Evolutionary conservation across 2,888 invertebrate genomes (phyloP).

Genomic region (Polydrusus cervinus): DNA sequence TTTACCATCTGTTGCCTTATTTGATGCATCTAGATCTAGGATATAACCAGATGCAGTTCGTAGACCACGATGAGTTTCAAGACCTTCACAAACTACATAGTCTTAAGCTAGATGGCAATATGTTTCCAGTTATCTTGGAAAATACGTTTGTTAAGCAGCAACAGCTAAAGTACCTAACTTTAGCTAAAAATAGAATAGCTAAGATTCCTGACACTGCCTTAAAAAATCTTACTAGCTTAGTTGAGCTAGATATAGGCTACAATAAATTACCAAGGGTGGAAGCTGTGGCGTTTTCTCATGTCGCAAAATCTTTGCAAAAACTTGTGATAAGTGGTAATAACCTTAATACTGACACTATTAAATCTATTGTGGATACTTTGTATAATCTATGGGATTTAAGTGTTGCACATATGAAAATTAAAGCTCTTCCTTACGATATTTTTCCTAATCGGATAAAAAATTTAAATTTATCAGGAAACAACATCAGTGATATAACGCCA

Average conservation of each 20-base stretch:
- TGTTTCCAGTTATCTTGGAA: constrained; percentile 83
- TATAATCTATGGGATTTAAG: constrained; percentile 76
- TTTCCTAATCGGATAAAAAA: constrained; percentile 77
- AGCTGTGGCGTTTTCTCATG: constrained; percentile 75
- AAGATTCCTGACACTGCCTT: constrained; percentile 84
- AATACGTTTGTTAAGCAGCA: constrained; percentile 78
- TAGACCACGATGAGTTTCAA: constrained; percentile 82
- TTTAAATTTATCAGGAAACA: constrained; percentile 84
- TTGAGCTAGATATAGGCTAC: constrained; percentile 83
- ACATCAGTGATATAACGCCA: constrained; percentile 75
- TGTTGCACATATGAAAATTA: constrained; percentile 76
- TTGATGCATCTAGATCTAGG: constrained; percentile 85
- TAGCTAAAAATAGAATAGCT: constrained; percentile 83
- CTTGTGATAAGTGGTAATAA: constrained; percentile 85
- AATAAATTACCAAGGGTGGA: constrained; percentile 84
- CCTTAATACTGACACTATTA: constrained; percentile 74
- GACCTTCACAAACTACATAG: constrained; percentile 79
- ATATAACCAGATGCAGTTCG: constrained; percentile 84
- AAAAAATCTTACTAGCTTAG: constrained; percentile 80
- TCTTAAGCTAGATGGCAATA: constrained; percentile 83
- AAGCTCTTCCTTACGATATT: constrained; percentile 74
- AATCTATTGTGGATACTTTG: constrained; percentile 75
- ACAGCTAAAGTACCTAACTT: constrained; percentile 71
- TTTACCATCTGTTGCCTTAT: constrained; percentile 84
- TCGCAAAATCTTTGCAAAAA: constrained; percentile 77